Evolutionary conservation across 2,797 vertebrate species (phyloP).

Genomic region (Lagocephalus sceleratus): DNA sequence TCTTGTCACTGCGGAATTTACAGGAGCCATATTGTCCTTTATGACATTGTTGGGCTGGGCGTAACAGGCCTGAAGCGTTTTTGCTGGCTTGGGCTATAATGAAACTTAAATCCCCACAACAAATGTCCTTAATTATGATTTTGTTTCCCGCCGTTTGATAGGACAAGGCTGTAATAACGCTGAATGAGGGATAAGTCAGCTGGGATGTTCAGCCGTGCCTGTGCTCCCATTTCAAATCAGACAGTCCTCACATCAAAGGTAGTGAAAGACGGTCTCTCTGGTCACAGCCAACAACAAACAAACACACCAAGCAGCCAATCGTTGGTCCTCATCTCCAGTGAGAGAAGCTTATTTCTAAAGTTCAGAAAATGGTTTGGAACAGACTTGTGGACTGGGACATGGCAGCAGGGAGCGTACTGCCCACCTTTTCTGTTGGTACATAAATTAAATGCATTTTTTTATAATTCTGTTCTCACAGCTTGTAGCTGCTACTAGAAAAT

Average conservation of each 20-base stretch:
- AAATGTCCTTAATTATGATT: conserved; percentile 73
- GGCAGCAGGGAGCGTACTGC: conserved; percentile 35
- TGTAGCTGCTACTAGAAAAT: too few species aligned
- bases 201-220: conserved; percentile 49
- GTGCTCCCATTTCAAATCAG: conserved; percentile 69
- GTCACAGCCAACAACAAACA: conserved; percentile 70
- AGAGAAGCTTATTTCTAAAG: conserved; percentile 56
- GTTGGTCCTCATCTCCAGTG: conserved; percentile 39
- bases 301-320: conserved; percentile 62
- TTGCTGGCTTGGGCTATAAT: conserved; percentile 55
- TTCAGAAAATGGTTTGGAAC: conserved; percentile 51
- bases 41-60: conserved; percentile 65
- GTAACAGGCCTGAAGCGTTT: conserved; percentile 57
- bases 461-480: not conserved
- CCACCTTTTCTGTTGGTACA: conserved; percentile 37
- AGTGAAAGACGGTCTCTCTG: conserved; percentile 56
- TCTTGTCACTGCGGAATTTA: conserved; percentile 58
- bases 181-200: conserved; percentile 43
- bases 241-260: conserved; percentile 73
- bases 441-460: conserved; percentile 31
- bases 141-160: conserved; percentile 67
- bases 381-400: conserved; percentile 23
- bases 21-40: conserved; percentile 70
- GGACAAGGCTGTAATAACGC: conserved; percentile 65
- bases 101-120: conserved; percentile 71